These are phyloP conservation scores for Nephila pilipes DNA, from an alignment of 1,140 invertebrate species.

Conservation along the genomic window DNA sequence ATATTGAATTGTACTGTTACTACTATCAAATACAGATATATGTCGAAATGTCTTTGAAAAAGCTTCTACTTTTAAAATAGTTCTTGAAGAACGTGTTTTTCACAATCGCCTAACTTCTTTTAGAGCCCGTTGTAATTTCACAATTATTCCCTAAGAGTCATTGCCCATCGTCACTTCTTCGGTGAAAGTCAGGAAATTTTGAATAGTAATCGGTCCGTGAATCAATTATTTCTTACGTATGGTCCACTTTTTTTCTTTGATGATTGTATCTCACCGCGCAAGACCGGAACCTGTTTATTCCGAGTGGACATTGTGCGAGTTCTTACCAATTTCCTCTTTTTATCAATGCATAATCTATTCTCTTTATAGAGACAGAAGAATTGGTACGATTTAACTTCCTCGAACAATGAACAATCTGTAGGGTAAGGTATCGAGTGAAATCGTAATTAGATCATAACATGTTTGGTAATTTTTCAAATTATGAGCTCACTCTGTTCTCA, in stretches of 20 bases:
- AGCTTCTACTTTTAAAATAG: not conserved
- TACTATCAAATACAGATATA: too few relatives aligned
- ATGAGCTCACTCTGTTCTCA: not conserved
- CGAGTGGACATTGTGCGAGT: not conserved
- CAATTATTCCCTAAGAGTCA: not conserved
- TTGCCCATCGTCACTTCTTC: not conserved
- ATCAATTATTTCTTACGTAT: not conserved
- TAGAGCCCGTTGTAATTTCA: not conserved
- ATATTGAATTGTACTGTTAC: too few relatives aligned
- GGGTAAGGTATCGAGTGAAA: not conserved
- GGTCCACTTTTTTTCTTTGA: not conserved
- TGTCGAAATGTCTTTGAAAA: too few relatives aligned
- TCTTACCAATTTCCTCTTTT: constrained; percentile 12
- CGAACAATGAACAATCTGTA: constrained; percentile 14
- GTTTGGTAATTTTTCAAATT: not conserved
- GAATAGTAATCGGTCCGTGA: not conserved
- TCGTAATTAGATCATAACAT: constrained; percentile 2
- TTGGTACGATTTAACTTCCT: not conserved
- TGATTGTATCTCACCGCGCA: not conserved
- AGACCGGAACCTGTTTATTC: not conserved
- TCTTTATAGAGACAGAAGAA: not conserved
- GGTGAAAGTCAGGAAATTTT: not conserved
- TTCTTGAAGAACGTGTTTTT: not conserved
- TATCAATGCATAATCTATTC: not conserved
- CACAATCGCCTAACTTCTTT: not conserved